Conservation (phyloP, 2,113 vertebrate species). For the Amia ocellicauda region DNA sequence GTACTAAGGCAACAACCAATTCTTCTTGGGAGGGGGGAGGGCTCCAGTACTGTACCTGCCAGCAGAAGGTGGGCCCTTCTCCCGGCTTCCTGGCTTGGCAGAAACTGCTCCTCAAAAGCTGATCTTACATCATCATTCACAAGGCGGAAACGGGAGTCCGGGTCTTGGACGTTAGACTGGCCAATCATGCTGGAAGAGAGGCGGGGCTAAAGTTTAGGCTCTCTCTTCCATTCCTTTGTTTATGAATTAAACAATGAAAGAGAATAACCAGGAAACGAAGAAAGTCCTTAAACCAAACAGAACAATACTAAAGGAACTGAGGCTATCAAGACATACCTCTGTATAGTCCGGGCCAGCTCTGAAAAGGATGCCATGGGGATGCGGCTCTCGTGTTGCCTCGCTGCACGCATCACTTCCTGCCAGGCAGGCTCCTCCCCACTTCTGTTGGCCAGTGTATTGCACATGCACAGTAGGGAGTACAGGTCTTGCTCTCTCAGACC, state of each 20-base stretch:
- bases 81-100: constrained; percentile 45
- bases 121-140: constrained; percentile 39
- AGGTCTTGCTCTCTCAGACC: constrained; percentile 75
- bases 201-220: not conserved
- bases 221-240: too few species aligned
- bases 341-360: constrained; percentile 62
- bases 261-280: too few species aligned
- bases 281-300: too few species aligned
- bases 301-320: too few species aligned
- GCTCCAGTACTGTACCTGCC: constrained; percentile 56
- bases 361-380: constrained; percentile 73
- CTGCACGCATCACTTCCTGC: constrained; percentile 56
- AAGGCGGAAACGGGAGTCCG: constrained; percentile 48
- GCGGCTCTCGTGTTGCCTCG: constrained; percentile 43
- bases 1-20: too few species aligned
- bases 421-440: constrained; percentile 40
- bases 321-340: too few species aligned
- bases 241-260: too few species aligned
- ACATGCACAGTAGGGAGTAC: constrained; percentile 65
- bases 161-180: constrained; percentile 27
- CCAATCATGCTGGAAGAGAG: constrained; percentile 22
- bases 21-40: too few species aligned
- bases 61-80: constrained; percentile 61
- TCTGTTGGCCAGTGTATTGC: constrained; percentile 48
- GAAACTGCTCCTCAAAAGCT: constrained; percentile 64